phyloP scores from a whole-genome alignment of 2,888 invertebrate species.

The Myathropa florea region DNA sequence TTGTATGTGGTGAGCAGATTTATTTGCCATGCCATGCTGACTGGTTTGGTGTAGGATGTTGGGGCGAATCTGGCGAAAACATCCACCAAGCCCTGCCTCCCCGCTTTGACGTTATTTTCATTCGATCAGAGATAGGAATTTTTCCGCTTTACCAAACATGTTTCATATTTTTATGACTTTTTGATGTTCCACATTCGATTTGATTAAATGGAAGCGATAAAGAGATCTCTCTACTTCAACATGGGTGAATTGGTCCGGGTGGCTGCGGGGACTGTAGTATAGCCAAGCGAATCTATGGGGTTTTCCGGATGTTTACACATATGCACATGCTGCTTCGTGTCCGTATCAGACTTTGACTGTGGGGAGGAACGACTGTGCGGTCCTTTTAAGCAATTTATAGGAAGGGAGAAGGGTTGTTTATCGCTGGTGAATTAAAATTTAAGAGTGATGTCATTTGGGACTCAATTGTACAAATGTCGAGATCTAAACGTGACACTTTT shows the following conservation, averaged over 20 bases:
- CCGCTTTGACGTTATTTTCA: conserved; percentile 58
- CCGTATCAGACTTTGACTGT: neutral
- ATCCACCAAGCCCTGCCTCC: conserved; percentile 4
- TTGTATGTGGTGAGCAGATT: conserved; percentile 53
- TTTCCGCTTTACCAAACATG: conserved; percentile 70
- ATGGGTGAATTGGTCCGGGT: conserved; percentile 44
- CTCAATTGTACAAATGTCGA: conserved; percentile 10
- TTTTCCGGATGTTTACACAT: conserved; percentile 14
- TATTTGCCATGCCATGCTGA: conserved; percentile 29
- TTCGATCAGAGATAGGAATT: conserved; percentile 69
- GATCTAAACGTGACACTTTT: conserved; percentile 24
- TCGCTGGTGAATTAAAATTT: conserved; percentile 33
- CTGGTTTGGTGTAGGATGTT: neutral
- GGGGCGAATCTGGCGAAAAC: conserved; percentile 43
- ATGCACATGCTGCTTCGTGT: neutral
- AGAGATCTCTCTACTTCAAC: conserved; percentile 51
- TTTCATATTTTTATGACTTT: conserved; percentile 71
- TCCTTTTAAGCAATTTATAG: conserved; percentile 19
- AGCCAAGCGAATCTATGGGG: conserved; percentile 30
- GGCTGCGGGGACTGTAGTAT: neutral
- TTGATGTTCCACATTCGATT: conserved; percentile 71
- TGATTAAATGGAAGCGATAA: conserved; percentile 70
- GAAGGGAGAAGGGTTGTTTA: conserved; percentile 36
- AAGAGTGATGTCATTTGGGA: conserved; percentile 29
- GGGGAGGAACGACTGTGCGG: conserved; percentile 20